Percentiles rank a stretch among this genome's conserved stretches.
phyloP scores from a whole-genome alignment of 2,797 vertebrate genomes.

The Monodelphis domestica region DNA sequence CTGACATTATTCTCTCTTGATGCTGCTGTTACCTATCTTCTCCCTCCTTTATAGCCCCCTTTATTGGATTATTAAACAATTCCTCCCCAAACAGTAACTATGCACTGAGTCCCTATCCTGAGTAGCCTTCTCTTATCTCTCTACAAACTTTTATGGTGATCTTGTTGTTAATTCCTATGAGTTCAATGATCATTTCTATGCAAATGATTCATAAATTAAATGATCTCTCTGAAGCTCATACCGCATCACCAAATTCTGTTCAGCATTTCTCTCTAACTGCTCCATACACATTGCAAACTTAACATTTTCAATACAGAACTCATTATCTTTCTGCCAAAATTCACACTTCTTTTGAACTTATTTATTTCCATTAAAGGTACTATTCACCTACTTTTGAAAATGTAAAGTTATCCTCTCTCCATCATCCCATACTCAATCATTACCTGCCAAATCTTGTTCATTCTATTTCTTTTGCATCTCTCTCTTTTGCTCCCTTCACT shows the following conservation, averaged over 20 bases:
- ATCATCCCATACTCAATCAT: not conserved
- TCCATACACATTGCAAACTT: not conserved
- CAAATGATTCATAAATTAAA: not conserved
- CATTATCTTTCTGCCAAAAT: not conserved
- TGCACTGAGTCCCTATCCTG: not conserved
- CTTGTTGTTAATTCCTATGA: not conserved
- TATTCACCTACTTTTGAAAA: not conserved
- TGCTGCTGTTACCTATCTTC: not conserved
- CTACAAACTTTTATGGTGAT: not conserved
- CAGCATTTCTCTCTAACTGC: not conserved
- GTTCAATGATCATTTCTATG: not conserved
- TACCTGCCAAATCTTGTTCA: not conserved
- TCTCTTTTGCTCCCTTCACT: not conserved
- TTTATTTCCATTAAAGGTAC: not conserved
- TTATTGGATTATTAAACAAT: not conserved
- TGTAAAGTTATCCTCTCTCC: not conserved
- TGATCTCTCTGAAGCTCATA: not conserved
- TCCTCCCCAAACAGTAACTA: not conserved
- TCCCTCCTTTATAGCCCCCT: not conserved
- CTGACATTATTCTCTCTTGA: not conserved
- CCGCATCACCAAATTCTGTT: not conserved
- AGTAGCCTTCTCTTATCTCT: not conserved
- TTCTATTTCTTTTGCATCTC: not conserved
- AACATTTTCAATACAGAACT: not conserved
- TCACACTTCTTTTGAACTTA: not conserved